Evolutionary conservation across 2,888 invertebrate genomes (phyloP).

Genomic region (Caenorhabditis parvicauda): DNA sequence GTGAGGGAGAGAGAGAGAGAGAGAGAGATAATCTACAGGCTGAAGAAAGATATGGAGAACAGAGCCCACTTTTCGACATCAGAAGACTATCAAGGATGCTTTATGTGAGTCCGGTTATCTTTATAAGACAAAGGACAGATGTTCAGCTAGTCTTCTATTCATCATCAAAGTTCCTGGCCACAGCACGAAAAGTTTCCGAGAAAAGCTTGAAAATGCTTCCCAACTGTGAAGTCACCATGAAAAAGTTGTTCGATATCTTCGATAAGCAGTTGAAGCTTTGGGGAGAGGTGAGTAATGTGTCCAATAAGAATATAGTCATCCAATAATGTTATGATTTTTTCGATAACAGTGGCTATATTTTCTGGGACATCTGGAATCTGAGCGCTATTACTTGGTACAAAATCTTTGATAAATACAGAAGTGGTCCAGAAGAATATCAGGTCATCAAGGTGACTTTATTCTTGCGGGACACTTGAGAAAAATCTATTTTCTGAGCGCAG

Average conservation of each 20-base stretch:
- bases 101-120: slow-evolving; percentile 10
- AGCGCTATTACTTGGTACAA: too few species aligned
- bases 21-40: too few species aligned
- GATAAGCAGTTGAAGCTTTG: slow-evolving; percentile 10
- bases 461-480: too few species aligned
- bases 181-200: slow-evolving; percentile 12
- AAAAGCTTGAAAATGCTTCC: slow-evolving; percentile 21
- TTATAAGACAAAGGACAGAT: too few species aligned
- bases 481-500: background rate
- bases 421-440: too few species aligned
- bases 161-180: slow-evolving; percentile 14
- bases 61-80: slow-evolving; percentile 12
- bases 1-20: too few species aligned
- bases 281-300: slow-evolving; percentile 1
- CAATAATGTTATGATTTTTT: too few species aligned
- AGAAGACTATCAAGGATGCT: slow-evolving; percentile 27
- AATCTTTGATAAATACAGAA: too few species aligned
- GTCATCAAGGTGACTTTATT: too few species aligned
- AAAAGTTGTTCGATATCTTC: slow-evolving; percentile 11
- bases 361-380: too few species aligned
- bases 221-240: slow-evolving; percentile 7
- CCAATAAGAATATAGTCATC: too few species aligned
- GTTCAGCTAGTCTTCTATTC: slow-evolving; percentile 29
- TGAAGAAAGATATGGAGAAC: slow-evolving; percentile 19
- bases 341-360: too few species aligned